Evolutionary conservation across 2,113 vertebrate species (phyloP).

Genomic region (Limanda limanda): DNA sequence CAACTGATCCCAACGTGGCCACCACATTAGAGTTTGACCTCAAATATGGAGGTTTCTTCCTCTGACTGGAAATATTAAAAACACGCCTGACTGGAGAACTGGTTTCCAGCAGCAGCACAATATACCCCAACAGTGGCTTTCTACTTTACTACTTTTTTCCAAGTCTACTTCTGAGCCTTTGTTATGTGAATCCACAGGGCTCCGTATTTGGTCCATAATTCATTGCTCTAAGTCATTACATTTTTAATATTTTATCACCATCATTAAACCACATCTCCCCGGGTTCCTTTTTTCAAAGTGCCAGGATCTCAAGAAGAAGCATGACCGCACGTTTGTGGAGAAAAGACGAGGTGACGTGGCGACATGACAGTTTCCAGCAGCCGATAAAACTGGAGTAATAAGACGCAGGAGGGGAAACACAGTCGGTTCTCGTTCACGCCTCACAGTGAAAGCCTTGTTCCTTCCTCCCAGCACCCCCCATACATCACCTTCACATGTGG

Average conservation of each 20-base stretch:
- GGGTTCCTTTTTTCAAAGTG: neutral
- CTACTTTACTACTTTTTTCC: neutral
- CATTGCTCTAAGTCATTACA: constrained; percentile 42
- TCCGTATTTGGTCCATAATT: constrained; percentile 56
- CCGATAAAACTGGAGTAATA: constrained; percentile 47
- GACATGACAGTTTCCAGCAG: constrained; percentile 53
- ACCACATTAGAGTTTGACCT: constrained; percentile 59
- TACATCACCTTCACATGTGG: constrained; percentile 73
- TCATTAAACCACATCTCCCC: constrained; percentile 41
- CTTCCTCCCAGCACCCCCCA: constrained; percentile 53
- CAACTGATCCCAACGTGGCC: constrained; percentile 70
- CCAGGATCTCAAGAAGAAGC: constrained; percentile 5
- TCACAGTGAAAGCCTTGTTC: constrained; percentile 15
- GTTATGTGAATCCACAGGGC: constrained; percentile 37
- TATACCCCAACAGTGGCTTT: neutral
- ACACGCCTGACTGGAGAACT: neutral
- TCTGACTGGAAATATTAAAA: constrained; percentile 45
- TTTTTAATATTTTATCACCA: constrained; percentile 43
- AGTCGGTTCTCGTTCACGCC: constrained; percentile 31
- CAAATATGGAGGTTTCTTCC: constrained; percentile 34
- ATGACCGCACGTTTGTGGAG: constrained; percentile 17
- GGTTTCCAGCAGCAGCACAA: constrained; percentile 13
- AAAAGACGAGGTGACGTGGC: neutral
- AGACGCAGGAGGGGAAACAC: constrained; percentile 33
- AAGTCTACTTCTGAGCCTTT: constrained; percentile 44